Percentiles rank a stretch among this genome's conserved stretches.
These are phyloP conservation scores for Talpa occidentalis DNA, from an alignment of 2,113 vertebrate species.

Conservation along the genomic window DNA sequence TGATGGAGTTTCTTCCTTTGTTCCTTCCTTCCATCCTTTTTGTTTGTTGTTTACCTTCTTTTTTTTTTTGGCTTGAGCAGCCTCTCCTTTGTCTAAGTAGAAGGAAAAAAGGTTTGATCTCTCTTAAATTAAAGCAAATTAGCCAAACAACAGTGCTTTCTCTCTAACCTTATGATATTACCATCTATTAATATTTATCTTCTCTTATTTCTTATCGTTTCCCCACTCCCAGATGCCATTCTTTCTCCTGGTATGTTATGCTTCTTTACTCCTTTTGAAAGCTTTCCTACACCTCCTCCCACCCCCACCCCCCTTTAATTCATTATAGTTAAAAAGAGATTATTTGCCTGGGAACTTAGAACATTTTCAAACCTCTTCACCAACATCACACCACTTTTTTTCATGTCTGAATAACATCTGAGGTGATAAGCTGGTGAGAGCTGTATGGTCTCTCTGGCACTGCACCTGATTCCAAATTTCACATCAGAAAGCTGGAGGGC, in stretches of 20 bases:
- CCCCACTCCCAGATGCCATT: not conserved
- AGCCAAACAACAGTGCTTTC: not conserved
- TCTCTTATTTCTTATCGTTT: not conserved
- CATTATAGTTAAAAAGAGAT: not conserved
- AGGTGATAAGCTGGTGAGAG: not conserved
- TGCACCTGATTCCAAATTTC: not conserved
- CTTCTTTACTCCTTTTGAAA: slow-evolving; percentile 26
- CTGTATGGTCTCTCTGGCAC: not conserved
- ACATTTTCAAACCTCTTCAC: not conserved
- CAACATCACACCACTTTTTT: slow-evolving; percentile 14
- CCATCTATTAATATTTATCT: not conserved
- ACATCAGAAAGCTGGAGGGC: not conserved
- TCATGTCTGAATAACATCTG: not conserved
- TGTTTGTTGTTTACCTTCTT: too few relatives aligned
- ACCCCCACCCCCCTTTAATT: not conserved
- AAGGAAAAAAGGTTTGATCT: not conserved
- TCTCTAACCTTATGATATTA: not conserved
- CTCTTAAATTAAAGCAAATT: not conserved
- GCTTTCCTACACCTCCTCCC: not conserved
- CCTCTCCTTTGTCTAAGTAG: not conserved
- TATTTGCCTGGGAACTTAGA: not conserved
- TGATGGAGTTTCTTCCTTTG: too few relatives aligned
- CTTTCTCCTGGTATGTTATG: not conserved
- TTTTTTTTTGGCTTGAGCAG: not conserved
- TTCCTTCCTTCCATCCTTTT: too few relatives aligned